These are phyloP conservation scores for Colostygia pectinataria DNA, from an alignment of 2,888 invertebrate species.

Conservation along the genomic window DNA sequence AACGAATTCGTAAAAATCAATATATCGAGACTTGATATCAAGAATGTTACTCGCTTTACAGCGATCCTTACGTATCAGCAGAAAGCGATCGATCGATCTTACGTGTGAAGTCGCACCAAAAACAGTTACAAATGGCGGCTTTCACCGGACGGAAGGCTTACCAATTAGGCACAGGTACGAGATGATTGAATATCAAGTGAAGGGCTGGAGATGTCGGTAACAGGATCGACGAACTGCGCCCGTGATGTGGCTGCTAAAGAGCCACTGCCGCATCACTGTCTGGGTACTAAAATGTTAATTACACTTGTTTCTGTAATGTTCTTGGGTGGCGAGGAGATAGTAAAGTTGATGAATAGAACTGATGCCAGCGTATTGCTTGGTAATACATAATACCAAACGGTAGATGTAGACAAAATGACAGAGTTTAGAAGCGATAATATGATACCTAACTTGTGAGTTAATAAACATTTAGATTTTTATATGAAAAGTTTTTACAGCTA, in stretches of 20 bases:
- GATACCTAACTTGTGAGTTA: too few relatives aligned
- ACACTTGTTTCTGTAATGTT: conserved; percentile 13
- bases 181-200: conserved; percentile 48
- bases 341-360: conserved; percentile 15
- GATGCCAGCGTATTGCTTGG: not conserved
- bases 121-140: conserved; percentile 57
- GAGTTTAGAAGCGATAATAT: not conserved
- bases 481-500: too few relatives aligned
- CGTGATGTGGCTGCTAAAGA: conserved; percentile 30
- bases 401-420: not conserved
- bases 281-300: conserved; percentile 24
- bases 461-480: too few relatives aligned
- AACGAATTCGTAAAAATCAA: not conserved
- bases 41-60: conserved; percentile 12
- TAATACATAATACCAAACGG: not conserved
- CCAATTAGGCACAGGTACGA: conserved; percentile 56
- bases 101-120: conserved; percentile 56
- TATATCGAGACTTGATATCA: not conserved
- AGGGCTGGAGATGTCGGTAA: conserved; percentile 47
- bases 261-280: conserved; percentile 21
- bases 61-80: conserved; percentile 9
- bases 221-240: conserved; percentile 32
- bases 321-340: conserved; percentile 23
- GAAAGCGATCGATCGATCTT: conserved; percentile 43
- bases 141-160: conserved; percentile 70